Base-by-base conservation (phyloP, 2,797 vertebrate genomes). In the Crenuchus spilurus region DNA sequence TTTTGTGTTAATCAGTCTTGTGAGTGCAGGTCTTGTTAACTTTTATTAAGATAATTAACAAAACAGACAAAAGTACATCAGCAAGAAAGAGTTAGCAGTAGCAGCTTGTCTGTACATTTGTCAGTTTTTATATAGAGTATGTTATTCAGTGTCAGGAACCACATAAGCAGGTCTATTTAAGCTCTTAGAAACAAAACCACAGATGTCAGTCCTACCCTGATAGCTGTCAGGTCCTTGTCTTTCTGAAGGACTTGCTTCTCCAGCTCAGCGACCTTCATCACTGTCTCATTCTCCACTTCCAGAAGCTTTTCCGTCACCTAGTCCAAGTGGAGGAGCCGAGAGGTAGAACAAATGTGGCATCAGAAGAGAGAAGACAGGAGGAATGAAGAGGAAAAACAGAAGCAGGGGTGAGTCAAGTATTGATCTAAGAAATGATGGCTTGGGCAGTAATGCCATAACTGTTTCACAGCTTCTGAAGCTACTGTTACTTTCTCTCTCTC, bases 241-340 rank as follows among this genome's bases (percentile, higher is more conserved):
- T 96, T 94, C 82, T 98, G 95, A 41, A 99, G 83, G 44, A 99
- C 88, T 75, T 95, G 89, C 83, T 98, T 99, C 89, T 99, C 97
- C 81, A 99, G 88, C 66, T 98, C 97, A 0, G 97, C 97, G 48
- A 99, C 96, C 74, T 96, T 94, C 96, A 96, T 98, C 91, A 99
- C 95, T 39, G 96, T 98, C 86, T 98, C 97, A 78, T 99, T 98
- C 89, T 99, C 97, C 76, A 97, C 90, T 82, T 99, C 97, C 86
- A 97, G 90, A 77, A 99, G 94, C 91, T 97, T 98, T 89, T 99
- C 97, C 0, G 96, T 95, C 80, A 98, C 94, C 97, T 99, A 84
- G 24, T 66, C 39, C 37, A 76, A 48, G 30, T 26, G 28, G 49
- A 66, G 39, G 31, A 33, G 42, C n/a, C 24, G 26, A 44, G 48